Base-by-base conservation (phyloP, 2,113 vertebrate species). In the Raphicerus campestris region DNA sequence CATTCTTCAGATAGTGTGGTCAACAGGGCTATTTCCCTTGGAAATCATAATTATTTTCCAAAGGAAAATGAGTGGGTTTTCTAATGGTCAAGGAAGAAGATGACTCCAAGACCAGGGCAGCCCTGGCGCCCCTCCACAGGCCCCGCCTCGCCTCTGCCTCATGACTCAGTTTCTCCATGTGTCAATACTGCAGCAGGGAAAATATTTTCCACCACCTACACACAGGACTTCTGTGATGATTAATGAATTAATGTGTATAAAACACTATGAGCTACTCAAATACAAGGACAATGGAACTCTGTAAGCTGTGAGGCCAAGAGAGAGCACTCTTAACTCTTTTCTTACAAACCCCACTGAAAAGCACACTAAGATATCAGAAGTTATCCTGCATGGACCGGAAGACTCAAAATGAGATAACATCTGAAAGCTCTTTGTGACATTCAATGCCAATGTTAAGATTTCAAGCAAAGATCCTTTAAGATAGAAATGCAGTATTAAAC, bases 121-220 rank as follows among this genome's bases (percentile, higher is more conserved):
- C 47, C 42, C 61, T 66, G 39, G 70, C 53, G 20, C 60, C 30
- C 53, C 2, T 63, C 84, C 39, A 39, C 19, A 22, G 19, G 51
- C 51, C 56, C 7, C 0, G 0, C 49, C 91, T 92, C 39, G 58
- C 87, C 60, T 89, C 26, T 84, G 63, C 80, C 70, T 80, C 10
- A 4, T n/a, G 51, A 75, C 82, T 97, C 30, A 15, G 92, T 93
- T 87, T 92, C 92, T 97, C 61, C 26, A 10, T 35, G 60, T 89
- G 70, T 92, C 82, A 95, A 94, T 82, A 87, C 55, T 78, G 45
- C 77, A 87, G 55, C 60, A 77, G 84, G 85, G 42, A 89, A 94
- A 92, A 94, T 95, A 87, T 85, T 97, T 96, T 89, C 70, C 92
- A 75, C 92, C 47, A 86, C 96, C 97, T 89, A 97, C 96, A 92